Base-by-base conservation (phyloP, 2,113 vertebrate species). In the Micromys minutus region DNA sequence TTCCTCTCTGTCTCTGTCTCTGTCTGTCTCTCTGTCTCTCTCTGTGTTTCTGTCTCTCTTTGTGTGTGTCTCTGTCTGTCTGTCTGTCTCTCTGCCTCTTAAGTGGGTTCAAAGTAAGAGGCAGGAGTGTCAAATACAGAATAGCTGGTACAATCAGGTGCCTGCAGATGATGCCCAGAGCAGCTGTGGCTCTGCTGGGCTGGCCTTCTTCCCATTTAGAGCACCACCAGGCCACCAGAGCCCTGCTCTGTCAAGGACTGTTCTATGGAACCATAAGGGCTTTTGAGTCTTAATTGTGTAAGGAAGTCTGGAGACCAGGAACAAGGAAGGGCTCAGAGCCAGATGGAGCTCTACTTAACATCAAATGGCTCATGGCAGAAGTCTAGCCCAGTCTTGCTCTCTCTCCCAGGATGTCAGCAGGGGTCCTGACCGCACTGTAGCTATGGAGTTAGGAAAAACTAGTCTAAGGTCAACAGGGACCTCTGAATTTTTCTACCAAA, bases 371-470 rank as follows among this genome's bases (percentile, higher is more conserved):
- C 17, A 8, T 31, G 34, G 13, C 9, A 29, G 75, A 39, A 61
- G 39, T 10, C 26, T 11, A 29, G 11, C n/a, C 31, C 22, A 1
- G 36, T 34, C 36, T 5, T 0, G 0, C 16, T 9, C n/a, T 22
- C 7, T 7, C 61, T 57, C 45, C 39, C 7, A 2, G 6, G 16
- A 34, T 57, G 10, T 21, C 0, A 19, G 5, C 22, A 16, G 6
- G 72, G 4, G 1, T 21, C 22, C 59, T 47, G 69, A 15, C 34
- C 9, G 16, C 21, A 29, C 0, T 0, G 24, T 7, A 57, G 7
- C 31, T 15, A 52, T 4, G 39, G 10, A 39, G 50, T 13, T 24
- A 42, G 76, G 45, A 45, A 34, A 74, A 63, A 17, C 11, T 17
- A 69, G 50, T 65, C 17, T 17, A 57, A 90, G 65, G 22, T 1